A percentile compares a stretch with the other conserved stretches of the same genome.
phyloP scores from a whole-genome alignment of 2,797 vertebrate genomes.

The Thaleichthys pacificus region DNA sequence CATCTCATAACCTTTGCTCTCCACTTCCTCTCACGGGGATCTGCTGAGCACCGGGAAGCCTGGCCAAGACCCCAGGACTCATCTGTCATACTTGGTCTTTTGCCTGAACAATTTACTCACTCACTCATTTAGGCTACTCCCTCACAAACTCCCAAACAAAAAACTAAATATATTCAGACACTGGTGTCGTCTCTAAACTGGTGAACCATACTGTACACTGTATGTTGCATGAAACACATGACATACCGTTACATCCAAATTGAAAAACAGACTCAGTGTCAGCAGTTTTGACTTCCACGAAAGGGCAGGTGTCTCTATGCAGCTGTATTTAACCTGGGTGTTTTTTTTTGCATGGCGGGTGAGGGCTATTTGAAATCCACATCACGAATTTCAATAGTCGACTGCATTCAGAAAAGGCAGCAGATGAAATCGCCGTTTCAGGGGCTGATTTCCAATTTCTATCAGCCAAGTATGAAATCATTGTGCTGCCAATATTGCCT shows the following conservation, averaged over 20 bases:
- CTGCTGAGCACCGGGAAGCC: too few relatives aligned
- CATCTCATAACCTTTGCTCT: too few relatives aligned
- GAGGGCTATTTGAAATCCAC: constrained; percentile 50
- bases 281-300: constrained; percentile 13
- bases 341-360: constrained; percentile 22
- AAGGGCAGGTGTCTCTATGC: constrained; percentile 45
- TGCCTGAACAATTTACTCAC: too few relatives aligned
- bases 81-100: too few relatives aligned
- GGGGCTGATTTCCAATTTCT: constrained; percentile 70
- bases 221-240: not conserved
- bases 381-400: constrained; percentile 45
- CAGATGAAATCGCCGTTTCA: constrained; percentile 56
- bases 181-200: too few relatives aligned
- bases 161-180: not conserved
- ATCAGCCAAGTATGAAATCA: constrained; percentile 67
- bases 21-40: too few relatives aligned
- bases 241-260: not conserved
- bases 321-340: constrained; percentile 22
- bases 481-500: constrained; percentile 59
- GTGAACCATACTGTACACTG: too few relatives aligned
- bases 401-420: constrained; percentile 53
- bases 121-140: too few relatives aligned
- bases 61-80: too few relatives aligned
- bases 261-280: not conserved
- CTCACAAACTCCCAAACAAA: not conserved